These are phyloP conservation scores for Talpa occidentalis DNA, from an alignment of 2,113 vertebrate species.

Conservation along the genomic window DNA sequence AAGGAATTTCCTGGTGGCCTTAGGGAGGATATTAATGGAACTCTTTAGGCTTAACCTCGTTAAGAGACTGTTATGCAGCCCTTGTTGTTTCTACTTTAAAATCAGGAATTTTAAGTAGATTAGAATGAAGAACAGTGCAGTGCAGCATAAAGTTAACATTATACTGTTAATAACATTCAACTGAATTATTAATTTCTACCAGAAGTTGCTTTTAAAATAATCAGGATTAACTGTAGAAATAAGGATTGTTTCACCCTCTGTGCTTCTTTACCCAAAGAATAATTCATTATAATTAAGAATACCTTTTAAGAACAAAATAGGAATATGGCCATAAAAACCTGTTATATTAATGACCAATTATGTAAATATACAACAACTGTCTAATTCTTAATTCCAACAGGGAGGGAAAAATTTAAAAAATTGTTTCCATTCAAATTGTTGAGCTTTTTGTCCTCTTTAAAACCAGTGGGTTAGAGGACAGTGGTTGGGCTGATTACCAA, in stretches of 20 bases:
- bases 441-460: conserved; percentile 1
- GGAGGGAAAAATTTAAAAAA: neutral
- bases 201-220: conserved; percentile 74
- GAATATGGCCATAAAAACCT: conserved; percentile 38
- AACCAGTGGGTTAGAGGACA: neutral
- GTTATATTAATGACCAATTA: conserved; percentile 47
- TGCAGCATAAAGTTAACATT: conserved; percentile 74
- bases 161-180: conserved; percentile 72
- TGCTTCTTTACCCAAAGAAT: conserved; percentile 62
- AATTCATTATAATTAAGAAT: conserved; percentile 60
- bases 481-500: neutral
- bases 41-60: conserved; percentile 81
- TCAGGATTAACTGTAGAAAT: conserved; percentile 67
- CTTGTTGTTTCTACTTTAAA: conserved; percentile 82
- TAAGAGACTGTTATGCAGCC: conserved; percentile 68
- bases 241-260: conserved; percentile 53
- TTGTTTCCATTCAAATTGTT: conserved; percentile 1
- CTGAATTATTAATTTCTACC: conserved; percentile 79
- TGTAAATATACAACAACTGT: neutral
- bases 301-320: conserved; percentile 49
- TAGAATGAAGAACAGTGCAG: conserved; percentile 70
- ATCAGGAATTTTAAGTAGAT: conserved; percentile 85
- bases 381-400: conserved; percentile 26
- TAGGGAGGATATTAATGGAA: conserved; percentile 81
- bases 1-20: conserved; percentile 82